Evolutionary conservation across 2,888 invertebrate genomes (phyloP), one percentile per base, ranked within the genome.

Genomic region (Acanthosepion pharaonis): DNA sequence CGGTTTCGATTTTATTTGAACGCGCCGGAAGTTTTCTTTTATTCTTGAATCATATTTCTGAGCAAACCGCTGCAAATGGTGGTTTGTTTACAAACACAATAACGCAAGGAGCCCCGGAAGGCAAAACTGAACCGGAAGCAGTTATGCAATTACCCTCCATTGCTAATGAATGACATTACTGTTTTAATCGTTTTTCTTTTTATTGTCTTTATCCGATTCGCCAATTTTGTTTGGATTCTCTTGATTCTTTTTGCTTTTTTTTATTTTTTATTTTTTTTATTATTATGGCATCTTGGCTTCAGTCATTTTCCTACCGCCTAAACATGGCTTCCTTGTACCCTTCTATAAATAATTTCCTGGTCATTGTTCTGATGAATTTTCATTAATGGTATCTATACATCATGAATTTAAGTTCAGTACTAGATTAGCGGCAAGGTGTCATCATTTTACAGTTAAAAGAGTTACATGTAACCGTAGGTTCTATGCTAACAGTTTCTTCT

Each of bases 1-100:
- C 78, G 78, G 78, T 78, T 78, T 78, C 78, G 78, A 78, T 78
- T 78, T 33, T 78, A 78, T 78, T 78, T 78, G n/a, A 78, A n/a
- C 78, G n/a, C 78, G 9, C 78, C 78, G 78, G 78, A 78, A 78
- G 78, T n/a, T 78, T 78, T 78, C 78, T 78, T 78, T n/a, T 28
- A 28, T 78, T 78, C 78, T 78, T 78, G n/a, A n/a, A 78, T 78
- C 78, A 33, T 33, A 78, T 78, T 78, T n/a, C n/a, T n/a, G n/a
- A 15, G 78, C 18, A 78, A 78, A 78, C 23, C 33, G n/a, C n/a
- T 33, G 78, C n/a, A 15, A 78, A 78, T 78, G 78, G n/a, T 11
- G n/a, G n/a, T 78, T 78, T 78, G 33, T 78, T 78, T 78, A 78
- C 78, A 78, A 78, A 78, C 23, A 78, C 78, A 78, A 78, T 18